Evolutionary conservation across 2,797 vertebrate genomes (phyloP).

Genomic region (Myripristis jacobus): DNA sequence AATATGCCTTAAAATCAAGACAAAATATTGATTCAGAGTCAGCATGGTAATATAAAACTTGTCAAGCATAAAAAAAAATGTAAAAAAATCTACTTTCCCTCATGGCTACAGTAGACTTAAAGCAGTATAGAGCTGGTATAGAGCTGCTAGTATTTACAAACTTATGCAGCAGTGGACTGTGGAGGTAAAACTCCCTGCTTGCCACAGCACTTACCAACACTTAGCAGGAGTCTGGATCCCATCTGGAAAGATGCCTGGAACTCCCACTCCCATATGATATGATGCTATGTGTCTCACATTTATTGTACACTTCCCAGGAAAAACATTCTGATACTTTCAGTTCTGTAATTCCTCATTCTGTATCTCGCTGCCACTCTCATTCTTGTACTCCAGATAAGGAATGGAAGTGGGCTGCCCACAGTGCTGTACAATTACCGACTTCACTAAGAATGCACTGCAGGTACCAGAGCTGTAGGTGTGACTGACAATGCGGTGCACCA

Average conservation of each 20-base stretch:
- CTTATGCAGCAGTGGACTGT: slow-evolving; percentile 6
- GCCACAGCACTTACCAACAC: slow-evolving; percentile 12
- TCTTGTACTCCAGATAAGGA: slow-evolving; percentile 13
- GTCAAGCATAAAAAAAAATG: too few relatives aligned
- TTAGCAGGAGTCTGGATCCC: slow-evolving; percentile 22
- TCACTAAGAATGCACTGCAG: slow-evolving; percentile 16
- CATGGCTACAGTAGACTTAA: too few relatives aligned
- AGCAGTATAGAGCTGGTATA: too few relatives aligned
- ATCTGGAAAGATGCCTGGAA: slow-evolving; percentile 32
- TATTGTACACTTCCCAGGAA: slow-evolving; percentile 11
- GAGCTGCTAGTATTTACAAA: too few relatives aligned
- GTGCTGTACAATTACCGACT: slow-evolving; percentile 36
- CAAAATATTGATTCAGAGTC: too few relatives aligned
- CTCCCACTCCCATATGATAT: slow-evolving; percentile 20
- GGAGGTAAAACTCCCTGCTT: slow-evolving; percentile 15
- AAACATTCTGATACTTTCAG: slow-evolving; percentile 19
- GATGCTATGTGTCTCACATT: slow-evolving; percentile 5
- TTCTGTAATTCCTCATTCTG: slow-evolving; percentile 24
- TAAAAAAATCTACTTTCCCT: too few relatives aligned
- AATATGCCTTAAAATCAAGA: too few relatives aligned
- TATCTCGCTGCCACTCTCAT: slow-evolving; percentile 2
- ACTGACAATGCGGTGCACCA: slow-evolving; percentile 50
- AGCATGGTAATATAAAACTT: too few relatives aligned
- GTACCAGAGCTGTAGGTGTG: slow-evolving; percentile 35
- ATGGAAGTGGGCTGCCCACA: slow-evolving; percentile 8